These are phyloP conservation scores for Sitta carolinensis DNA, from an alignment of 2,797 vertebrate genomes.

Conservation along the genomic window DNA sequence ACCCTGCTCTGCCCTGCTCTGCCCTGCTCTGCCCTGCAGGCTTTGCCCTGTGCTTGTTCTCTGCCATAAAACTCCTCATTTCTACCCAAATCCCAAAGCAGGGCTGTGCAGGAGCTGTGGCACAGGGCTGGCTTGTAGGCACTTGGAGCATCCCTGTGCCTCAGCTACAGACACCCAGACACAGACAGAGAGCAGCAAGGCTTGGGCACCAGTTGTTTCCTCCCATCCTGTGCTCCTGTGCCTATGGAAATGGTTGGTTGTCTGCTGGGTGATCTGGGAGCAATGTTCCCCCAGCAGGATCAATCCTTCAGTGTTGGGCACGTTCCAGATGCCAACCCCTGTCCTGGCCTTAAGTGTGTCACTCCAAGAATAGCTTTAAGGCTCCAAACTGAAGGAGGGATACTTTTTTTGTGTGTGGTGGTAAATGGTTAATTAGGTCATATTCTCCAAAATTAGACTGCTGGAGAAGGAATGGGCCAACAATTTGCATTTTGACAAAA, in stretches of 20 bases:
- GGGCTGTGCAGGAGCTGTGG: accelerated
- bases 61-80: accelerated
- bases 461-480: background rate
- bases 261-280: background rate
- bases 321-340: background rate
- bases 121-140: accelerated
- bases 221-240: background rate
- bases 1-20: background rate
- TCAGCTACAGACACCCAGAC: background rate
- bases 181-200: background rate
- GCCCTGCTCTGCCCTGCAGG: background rate
- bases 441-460: conserved; percentile 69
- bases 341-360: conserved; percentile 57
- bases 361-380: conserved; percentile 47
- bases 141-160: background rate
- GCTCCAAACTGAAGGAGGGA: conserved; percentile 24
- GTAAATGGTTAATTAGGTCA: conserved; percentile 77
- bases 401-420: conserved; percentile 12
- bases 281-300: background rate
- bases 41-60: background rate
- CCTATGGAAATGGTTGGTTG: background rate
- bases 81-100: background rate
- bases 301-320: accelerated
- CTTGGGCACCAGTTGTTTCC: background rate
- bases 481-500: conserved; percentile 6